These are phyloP conservation scores for Uria lomvia DNA, from an alignment of 2,113 vertebrate species.

Conservation along the genomic window DNA sequence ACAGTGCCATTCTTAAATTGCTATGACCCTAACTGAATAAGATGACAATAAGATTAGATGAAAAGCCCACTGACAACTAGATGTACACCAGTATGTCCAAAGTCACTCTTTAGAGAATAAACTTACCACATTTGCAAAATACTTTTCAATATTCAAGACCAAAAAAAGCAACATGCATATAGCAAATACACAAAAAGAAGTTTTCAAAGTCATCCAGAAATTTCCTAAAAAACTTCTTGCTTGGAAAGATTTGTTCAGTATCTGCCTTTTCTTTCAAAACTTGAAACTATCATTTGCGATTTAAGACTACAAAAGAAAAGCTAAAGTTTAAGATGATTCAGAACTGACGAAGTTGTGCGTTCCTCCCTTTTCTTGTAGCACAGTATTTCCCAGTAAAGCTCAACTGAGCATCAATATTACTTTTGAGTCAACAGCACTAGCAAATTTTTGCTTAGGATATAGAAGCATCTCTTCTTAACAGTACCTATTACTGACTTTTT, in stretches of 20 bases:
- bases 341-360: neutral
- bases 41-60: neutral
- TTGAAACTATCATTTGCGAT: neutral
- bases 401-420: neutral
- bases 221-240: neutral
- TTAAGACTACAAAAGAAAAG: neutral
- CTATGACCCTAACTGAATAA: neutral
- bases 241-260: neutral
- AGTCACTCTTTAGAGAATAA: neutral
- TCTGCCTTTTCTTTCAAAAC: neutral
- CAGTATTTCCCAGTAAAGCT: neutral
- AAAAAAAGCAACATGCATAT: neutral
- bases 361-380: neutral
- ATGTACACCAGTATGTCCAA: neutral
- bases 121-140: neutral
- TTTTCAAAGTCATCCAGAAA: neutral
- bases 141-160: neutral
- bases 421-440: neutral
- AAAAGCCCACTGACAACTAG: neutral
- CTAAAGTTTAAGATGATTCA: neutral
- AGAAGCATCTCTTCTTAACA: neutral
- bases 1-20: neutral
- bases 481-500: neutral
- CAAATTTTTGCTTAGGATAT: neutral
- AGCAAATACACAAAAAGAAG: fast-evolving